A percentile compares a stretch with the other conserved stretches of the same genome.
phyloP scores from a whole-genome alignment of 2,888 invertebrate species.

The Dasysyrphus tricinctus region DNA sequence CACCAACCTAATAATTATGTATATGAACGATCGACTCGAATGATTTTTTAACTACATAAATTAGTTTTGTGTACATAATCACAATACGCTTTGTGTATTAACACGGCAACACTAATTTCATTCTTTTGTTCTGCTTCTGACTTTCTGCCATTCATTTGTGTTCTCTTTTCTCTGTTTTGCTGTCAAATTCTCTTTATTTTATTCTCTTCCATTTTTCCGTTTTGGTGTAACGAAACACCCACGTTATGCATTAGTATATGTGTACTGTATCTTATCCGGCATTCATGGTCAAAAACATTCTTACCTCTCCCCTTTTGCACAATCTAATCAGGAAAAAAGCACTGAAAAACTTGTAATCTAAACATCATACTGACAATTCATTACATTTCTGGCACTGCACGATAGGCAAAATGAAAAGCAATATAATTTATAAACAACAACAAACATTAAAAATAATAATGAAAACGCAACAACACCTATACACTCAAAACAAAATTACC shows the following conservation, averaged over 20 bases:
- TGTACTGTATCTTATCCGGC: conserved; percentile 42
- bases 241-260: conserved; percentile 38
- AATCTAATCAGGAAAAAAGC: background rate
- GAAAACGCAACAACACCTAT: conserved; percentile 52
- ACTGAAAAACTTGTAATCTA: background rate
- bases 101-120: conserved; percentile 1
- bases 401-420: conserved; percentile 8
- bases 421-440: conserved; percentile 7
- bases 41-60: too few relatives aligned
- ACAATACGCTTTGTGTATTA: background rate
- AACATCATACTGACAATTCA: background rate
- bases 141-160: background rate
- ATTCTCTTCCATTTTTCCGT: conserved; percentile 34
- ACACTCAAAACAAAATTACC: conserved; percentile 30
- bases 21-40: too few relatives aligned
- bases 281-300: conserved; percentile 67
- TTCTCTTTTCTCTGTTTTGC: conserved; percentile 42
- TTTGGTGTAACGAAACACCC: conserved; percentile 48
- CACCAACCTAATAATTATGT: too few relatives aligned
- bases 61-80: too few relatives aligned
- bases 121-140: background rate
- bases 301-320: conserved; percentile 13
- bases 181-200: conserved; percentile 38
- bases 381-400: background rate
- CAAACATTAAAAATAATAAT: conserved; percentile 9